Conservation (phyloP, 2,113 vertebrate species). For the Calonectris borealis region DNA sequence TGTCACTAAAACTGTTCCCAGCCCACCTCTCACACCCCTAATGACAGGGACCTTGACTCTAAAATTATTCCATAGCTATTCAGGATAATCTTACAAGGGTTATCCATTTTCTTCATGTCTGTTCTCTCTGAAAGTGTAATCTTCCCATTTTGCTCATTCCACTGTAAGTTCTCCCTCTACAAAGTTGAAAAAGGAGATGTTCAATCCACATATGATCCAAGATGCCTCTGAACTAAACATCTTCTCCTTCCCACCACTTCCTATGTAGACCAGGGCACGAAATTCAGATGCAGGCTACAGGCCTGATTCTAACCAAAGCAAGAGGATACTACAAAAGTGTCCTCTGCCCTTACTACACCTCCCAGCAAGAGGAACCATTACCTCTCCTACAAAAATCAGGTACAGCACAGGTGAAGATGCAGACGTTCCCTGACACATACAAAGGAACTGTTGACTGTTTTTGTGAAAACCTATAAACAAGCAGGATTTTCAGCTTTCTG, state of each 20-base stretch:
- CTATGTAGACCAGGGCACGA: fast-evolving
- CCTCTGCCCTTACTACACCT: background rate
- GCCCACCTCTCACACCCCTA: background rate
- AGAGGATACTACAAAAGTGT: background rate
- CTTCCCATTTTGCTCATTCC: background rate
- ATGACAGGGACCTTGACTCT: background rate
- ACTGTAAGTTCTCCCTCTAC: fast-evolving
- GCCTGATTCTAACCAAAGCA: background rate
- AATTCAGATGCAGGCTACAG: background rate
- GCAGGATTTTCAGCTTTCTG: conserved; percentile 76
- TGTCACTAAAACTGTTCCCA: background rate
- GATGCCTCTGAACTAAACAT: background rate
- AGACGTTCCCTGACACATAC: conserved; percentile 77
- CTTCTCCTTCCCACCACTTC: background rate
- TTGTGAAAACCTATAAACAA: conserved; percentile 75
- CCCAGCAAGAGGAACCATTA: background rate
- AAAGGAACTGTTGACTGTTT: conserved; percentile 72
- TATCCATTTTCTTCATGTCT: background rate
- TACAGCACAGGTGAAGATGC: conserved; percentile 82
- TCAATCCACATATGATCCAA: background rate
- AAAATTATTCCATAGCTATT: background rate
- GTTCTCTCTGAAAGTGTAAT: background rate
- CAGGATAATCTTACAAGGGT: background rate
- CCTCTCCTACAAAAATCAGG: background rate
- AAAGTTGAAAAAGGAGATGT: background rate